phyloP scores from a whole-genome alignment of 2,888 invertebrate species.

The Cheilosia impressa region DNA sequence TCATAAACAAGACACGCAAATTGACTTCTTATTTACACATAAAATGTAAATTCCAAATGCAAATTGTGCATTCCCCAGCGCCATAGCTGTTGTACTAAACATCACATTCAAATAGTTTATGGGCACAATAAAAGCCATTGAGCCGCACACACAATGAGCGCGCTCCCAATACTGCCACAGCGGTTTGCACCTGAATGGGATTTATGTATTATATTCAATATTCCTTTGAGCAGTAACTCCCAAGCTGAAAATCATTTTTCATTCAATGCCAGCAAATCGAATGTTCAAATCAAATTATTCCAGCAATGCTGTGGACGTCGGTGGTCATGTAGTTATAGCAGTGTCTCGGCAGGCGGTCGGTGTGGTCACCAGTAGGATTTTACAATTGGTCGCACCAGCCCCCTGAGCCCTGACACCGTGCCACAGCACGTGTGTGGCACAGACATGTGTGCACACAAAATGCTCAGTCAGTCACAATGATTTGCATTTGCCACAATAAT shows the following conservation, averaged over 20 bases:
- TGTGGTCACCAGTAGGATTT: slow-evolving; percentile 1
- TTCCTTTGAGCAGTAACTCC: slow-evolving; percentile 30
- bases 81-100: background rate
- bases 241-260: slow-evolving; percentile 26
- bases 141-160: slow-evolving; percentile 36
- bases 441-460: slow-evolving; percentile 32
- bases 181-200: slow-evolving; percentile 51
- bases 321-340: slow-evolving; percentile 2
- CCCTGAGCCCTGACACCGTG: background rate
- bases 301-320: slow-evolving; percentile 30
- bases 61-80: slow-evolving; percentile 35
- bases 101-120: slow-evolving; percentile 30
- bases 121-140: slow-evolving; percentile 12
- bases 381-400: background rate
- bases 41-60: slow-evolving; percentile 52
- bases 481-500: slow-evolving; percentile 54
- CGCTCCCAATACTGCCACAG: slow-evolving; percentile 38
- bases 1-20: slow-evolving; percentile 54
- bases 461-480: slow-evolving; percentile 48
- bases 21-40: slow-evolving; percentile 53
- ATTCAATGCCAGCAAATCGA: slow-evolving; percentile 60
- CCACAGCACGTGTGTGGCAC: slow-evolving; percentile 10
- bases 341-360: slow-evolving; percentile 8
- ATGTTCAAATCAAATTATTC: slow-evolving; percentile 62
- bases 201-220: slow-evolving; percentile 28